Conservation (phyloP, 2,797 vertebrate genomes). For the Microhierax caerulescens region DNA sequence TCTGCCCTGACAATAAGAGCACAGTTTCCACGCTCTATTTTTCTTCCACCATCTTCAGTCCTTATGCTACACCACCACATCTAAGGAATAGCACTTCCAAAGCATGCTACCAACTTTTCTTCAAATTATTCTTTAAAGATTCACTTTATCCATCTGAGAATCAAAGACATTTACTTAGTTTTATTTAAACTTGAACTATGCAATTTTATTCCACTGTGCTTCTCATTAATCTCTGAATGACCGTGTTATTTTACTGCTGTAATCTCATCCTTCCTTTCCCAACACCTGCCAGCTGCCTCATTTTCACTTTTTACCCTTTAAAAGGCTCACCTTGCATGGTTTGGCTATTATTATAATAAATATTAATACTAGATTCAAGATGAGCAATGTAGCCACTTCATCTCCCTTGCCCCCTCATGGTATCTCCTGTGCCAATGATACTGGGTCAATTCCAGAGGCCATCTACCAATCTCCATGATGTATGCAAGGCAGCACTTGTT, state of each 20-base stretch:
- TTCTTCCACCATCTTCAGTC: not conserved
- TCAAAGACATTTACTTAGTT: constrained; percentile 65
- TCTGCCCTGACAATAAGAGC: constrained; percentile 10
- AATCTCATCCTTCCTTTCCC: constrained; percentile 64
- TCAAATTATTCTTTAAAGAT: constrained; percentile 45
- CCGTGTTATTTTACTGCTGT: constrained; percentile 53
- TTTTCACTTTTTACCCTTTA: constrained; percentile 69
- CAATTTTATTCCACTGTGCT: constrained; percentile 62
- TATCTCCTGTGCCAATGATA: not conserved
- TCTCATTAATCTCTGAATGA: constrained; percentile 61
- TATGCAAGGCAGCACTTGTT: constrained; percentile 25
- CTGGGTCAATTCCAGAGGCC: not conserved
- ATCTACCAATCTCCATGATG: constrained; percentile 15
- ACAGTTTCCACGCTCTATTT: not conserved
- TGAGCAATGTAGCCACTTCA: constrained; percentile 35
- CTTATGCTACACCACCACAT: not conserved
- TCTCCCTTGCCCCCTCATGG: constrained; percentile 16
- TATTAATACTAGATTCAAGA: constrained; percentile 57
- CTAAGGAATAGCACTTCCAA: not conserved
- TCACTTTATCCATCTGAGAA: constrained; percentile 54
- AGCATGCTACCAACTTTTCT: constrained; percentile 18
- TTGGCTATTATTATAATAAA: constrained; percentile 58
- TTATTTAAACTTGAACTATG: constrained; percentile 49
- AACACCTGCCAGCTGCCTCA: constrained; percentile 59
- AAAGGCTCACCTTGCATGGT: constrained; percentile 52